These are phyloP conservation scores for Drosophila parabipectinata DNA, from an alignment of 1,140 invertebrate genomes.

Conservation along the genomic window DNA sequence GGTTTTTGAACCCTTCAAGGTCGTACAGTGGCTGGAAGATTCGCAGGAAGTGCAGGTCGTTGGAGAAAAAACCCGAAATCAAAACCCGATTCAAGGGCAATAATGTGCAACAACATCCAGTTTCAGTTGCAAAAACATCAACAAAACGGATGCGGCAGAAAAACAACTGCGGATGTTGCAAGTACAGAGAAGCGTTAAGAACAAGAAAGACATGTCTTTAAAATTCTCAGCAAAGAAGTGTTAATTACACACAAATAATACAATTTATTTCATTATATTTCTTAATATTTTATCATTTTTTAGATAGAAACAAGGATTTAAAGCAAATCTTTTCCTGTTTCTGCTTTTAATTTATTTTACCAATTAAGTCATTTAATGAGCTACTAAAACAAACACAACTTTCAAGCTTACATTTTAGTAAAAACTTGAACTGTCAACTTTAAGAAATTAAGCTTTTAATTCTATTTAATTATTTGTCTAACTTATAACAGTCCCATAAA, in stretches of 20 bases:
- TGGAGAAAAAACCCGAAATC: slow-evolving; percentile 53
- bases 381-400: not conserved
- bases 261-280: not conserved
- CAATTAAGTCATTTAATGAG: not conserved
- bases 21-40: slow-evolving; percentile 9
- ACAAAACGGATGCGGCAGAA: slow-evolving; percentile 60
- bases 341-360: not conserved
- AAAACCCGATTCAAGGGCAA: slow-evolving; percentile 61
- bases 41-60: slow-evolving; percentile 65
- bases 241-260: slow-evolving; percentile 1
- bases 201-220: slow-evolving; percentile 7
- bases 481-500: slow-evolving; percentile 20
- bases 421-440: slow-evolving; percentile 5
- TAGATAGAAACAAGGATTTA: not conserved
- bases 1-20: slow-evolving; percentile 67
- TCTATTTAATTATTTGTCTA: slow-evolving; percentile 5
- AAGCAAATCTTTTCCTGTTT: not conserved
- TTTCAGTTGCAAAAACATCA: slow-evolving; percentile 49
- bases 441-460: slow-evolving; percentile 18
- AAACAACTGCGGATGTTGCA: slow-evolving; percentile 51
- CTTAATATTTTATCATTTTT: not conserved
- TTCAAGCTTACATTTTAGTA: not conserved
- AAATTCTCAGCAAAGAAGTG: slow-evolving; percentile 19
- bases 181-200: slow-evolving; percentile 38
- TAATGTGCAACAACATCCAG: slow-evolving; percentile 51